A percentile compares a stretch with the other conserved stretches of the same genome.
Evolutionary conservation across 2,888 invertebrate genomes (phyloP).

Genomic region (Coremacera marginata): DNA sequence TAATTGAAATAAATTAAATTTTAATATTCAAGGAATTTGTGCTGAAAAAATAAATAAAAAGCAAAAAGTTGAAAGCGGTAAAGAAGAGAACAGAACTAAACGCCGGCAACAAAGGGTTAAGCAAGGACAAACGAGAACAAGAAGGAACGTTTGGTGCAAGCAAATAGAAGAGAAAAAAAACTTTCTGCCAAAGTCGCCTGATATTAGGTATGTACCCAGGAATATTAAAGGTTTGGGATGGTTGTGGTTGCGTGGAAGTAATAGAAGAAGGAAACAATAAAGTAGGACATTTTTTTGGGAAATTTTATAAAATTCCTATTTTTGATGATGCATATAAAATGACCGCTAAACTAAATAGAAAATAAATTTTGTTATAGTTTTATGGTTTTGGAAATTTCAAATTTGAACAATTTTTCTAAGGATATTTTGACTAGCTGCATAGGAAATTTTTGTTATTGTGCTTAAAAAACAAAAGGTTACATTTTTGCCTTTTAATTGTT

Average conservation of each 20-base stretch:
- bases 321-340: background rate
- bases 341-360: background rate
- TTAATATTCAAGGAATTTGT: too few species aligned
- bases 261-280: background rate
- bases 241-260: background rate
- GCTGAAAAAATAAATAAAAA: too few species aligned
- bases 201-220: conserved; percentile 62
- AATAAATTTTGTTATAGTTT: too few species aligned
- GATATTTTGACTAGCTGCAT: too few species aligned
- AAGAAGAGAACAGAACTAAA: too few species aligned
- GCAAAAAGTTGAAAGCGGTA: too few species aligned
- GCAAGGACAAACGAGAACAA: conserved; percentile 8
- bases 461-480: too few species aligned
- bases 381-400: too few species aligned
- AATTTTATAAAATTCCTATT: background rate
- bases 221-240: conserved; percentile 19
- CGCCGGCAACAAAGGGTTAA: background rate
- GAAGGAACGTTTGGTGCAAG: conserved; percentile 22
- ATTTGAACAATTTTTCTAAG: too few species aligned
- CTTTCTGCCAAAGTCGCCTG: conserved; percentile 62
- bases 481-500: too few species aligned
- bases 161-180: conserved; percentile 49
- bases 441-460: too few species aligned
- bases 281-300: background rate
- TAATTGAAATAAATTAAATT: too few species aligned